Evolutionary conservation across 1,140 invertebrate species (phyloP), one percentile per base, ranked within the genome.

Genomic region (Calephelis virginiensis): DNA sequence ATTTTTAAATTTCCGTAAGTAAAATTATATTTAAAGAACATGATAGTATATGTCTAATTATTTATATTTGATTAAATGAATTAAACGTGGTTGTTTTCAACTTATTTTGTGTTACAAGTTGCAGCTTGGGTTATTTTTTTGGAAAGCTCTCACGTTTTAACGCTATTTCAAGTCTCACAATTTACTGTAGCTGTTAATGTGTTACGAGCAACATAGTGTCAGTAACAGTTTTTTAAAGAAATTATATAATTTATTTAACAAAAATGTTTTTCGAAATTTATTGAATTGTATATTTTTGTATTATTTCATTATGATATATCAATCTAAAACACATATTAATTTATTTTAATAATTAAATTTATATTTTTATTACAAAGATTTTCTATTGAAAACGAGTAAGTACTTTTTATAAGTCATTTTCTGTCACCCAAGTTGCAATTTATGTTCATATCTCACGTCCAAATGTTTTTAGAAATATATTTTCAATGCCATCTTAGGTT

Each of bases 1-100:
- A 8, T 56, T 56, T 56, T 56, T 8, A 37, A 28, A 56, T 56
- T 28, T 56, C 28, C 37, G 17, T 56, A 10, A 56, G 53, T 56
- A 10, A 28, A 17, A 37, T 56, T 56, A 56, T 37, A 28, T 56
- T 37, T 28, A 37, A 56, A 56, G 17, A 10, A 37, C 50, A 53
- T 53, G 4, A 9, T 10, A 10, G 17, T 53, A 8, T 17, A 50
- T 17, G 1, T 50, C 7, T 12, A 9, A 17, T 17, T 12, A 17
- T 50, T 8, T 9, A 17, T 17, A 53, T 53, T 8, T 56, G 14
- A 17, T 56, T 37, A 37, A 56, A 37, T 28, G 8, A 43, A 43
- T 8, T 43, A 43, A 43, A 43, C 8, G 5, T 6, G 40, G 40
- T 43, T 43, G 3, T 43, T 43, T 43, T 43, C 40, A 43, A 43